phyloP scores from a whole-genome alignment of 1,140 invertebrate genomes.

The Zaprionus taronus region DNA sequence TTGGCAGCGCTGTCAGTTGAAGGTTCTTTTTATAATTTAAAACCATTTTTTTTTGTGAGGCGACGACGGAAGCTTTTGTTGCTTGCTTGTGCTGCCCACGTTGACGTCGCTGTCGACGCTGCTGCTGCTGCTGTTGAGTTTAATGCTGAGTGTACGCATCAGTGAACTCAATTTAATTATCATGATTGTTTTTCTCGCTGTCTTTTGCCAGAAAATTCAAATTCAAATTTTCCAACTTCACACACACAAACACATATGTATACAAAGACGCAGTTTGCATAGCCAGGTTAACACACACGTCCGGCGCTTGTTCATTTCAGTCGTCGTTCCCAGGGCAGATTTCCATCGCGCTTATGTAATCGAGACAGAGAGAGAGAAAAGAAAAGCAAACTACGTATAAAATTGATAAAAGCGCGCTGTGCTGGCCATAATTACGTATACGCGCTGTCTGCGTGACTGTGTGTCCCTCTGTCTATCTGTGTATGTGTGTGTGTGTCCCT shows the following conservation, averaged over 20 bases:
- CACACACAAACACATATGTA: constrained; percentile 42
- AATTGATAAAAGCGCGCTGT: constrained; percentile 67
- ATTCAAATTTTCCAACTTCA: constrained; percentile 77
- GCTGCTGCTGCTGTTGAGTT: constrained; percentile 58
- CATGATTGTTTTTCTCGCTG: constrained; percentile 76
- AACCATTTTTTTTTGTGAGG: constrained; percentile 25
- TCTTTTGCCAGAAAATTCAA: constrained; percentile 53
- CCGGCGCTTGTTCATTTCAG: constrained; percentile 39
- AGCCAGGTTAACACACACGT: constrained; percentile 32
- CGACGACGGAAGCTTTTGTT: constrained; percentile 34
- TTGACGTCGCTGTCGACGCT: constrained; percentile 4
- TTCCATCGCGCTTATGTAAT: constrained; percentile 69
- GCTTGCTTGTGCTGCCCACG: constrained; percentile 8
- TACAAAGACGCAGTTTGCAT: constrained; percentile 11
- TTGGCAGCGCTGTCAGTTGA: constrained; percentile 63
- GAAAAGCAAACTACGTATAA: constrained; percentile 51
- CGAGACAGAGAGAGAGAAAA: constrained; percentile 33
- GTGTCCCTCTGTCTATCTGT: not conserved
- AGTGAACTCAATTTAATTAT: constrained; percentile 83
- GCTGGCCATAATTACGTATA: constrained; percentile 51
- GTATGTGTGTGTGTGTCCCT: constrained; percentile 13
- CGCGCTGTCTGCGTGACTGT: constrained; percentile 27
- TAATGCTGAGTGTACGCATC: constrained; percentile 82
- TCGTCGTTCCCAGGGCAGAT: constrained; percentile 42
- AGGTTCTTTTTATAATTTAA: constrained; percentile 73